phyloP scores from a whole-genome alignment of 2,888 invertebrate genomes.

The Mythimna lalbum region DNA sequence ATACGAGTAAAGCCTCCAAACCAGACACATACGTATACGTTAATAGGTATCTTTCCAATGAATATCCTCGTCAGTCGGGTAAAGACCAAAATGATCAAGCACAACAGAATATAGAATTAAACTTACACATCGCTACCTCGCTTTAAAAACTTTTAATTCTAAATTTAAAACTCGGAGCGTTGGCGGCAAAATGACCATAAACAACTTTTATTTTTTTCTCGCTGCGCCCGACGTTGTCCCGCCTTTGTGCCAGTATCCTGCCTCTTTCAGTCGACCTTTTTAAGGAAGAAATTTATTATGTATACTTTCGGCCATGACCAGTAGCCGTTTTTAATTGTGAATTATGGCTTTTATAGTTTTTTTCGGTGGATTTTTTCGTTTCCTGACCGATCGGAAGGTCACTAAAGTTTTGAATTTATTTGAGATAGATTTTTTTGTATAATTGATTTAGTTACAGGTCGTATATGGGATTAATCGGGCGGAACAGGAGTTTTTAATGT shows the following conservation, averaged over 20 bases:
- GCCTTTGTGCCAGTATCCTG: constrained; percentile 88
- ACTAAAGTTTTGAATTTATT: constrained; percentile 84
- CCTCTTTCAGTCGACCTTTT: constrained; percentile 89
- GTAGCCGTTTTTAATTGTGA: constrained; percentile 90
- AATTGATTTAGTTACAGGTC: constrained; percentile 82
- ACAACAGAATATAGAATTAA: constrained; percentile 55
- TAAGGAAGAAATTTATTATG: constrained; percentile 90
- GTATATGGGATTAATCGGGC: constrained; percentile 80
- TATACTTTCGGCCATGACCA: constrained; percentile 89
- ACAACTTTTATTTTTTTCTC: constrained; percentile 86
- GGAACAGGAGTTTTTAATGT: constrained; percentile 79
- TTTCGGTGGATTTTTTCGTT: constrained; percentile 73
- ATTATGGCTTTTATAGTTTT: constrained; percentile 83
- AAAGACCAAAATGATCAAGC: constrained; percentile 47
- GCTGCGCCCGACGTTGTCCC: constrained; percentile 78
- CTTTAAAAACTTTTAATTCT: constrained; percentile 79
- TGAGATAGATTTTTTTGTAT: constrained; percentile 70
- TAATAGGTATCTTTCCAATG: background rate
- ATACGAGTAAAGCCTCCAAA: constrained; percentile 2
- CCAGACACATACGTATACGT: background rate
- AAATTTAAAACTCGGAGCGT: constrained; percentile 86
- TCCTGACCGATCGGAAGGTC: constrained; percentile 86
- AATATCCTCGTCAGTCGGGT: constrained; percentile 24
- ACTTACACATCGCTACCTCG: constrained; percentile 63
- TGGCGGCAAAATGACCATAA: constrained; percentile 89